phyloP scores from a whole-genome alignment of 2,888 invertebrate genomes.

The Camponotus fellah region DNA sequence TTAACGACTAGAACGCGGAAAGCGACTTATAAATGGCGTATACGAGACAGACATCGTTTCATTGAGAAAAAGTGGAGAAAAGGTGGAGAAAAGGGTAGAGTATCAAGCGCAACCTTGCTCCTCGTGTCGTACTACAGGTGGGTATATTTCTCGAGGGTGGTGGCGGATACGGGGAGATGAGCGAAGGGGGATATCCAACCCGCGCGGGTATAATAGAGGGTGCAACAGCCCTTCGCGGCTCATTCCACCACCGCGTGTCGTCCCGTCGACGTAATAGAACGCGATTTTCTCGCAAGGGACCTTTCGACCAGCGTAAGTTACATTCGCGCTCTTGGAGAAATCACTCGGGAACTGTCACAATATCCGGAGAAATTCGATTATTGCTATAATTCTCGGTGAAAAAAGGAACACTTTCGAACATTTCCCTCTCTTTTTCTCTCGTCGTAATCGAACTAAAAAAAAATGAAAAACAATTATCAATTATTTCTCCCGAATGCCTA shows the following conservation, averaged over 20 bases:
- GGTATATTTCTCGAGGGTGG: slow-evolving; percentile 49
- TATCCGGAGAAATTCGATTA: background rate
- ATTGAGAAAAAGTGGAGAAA: background rate
- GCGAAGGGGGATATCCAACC: slow-evolving; percentile 68
- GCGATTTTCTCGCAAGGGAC: background rate
- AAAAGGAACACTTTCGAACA: background rate
- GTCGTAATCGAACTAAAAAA: background rate
- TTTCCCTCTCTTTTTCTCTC: too few species aligned
- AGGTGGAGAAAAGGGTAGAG: background rate
- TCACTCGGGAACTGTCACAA: background rate
- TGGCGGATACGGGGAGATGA: slow-evolving; percentile 63
- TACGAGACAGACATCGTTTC: background rate
- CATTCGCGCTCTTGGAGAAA: background rate
- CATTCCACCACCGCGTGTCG: slow-evolving; percentile 78
- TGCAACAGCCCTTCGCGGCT: slow-evolving; percentile 80
- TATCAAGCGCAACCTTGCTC: background rate
- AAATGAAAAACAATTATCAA: background rate
- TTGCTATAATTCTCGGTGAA: background rate
- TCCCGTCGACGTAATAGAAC: slow-evolving; percentile 68
- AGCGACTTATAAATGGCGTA: background rate
- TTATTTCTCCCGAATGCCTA: background rate
- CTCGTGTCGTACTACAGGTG: slow-evolving; percentile 73
- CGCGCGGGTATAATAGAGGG: slow-evolving; percentile 83
- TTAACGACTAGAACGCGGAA: background rate
- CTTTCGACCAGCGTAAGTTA: slow-evolving; percentile 41